phyloP scores from a whole-genome alignment of 2,888 invertebrate genomes.

The Drosophila buzzatii region DNA sequence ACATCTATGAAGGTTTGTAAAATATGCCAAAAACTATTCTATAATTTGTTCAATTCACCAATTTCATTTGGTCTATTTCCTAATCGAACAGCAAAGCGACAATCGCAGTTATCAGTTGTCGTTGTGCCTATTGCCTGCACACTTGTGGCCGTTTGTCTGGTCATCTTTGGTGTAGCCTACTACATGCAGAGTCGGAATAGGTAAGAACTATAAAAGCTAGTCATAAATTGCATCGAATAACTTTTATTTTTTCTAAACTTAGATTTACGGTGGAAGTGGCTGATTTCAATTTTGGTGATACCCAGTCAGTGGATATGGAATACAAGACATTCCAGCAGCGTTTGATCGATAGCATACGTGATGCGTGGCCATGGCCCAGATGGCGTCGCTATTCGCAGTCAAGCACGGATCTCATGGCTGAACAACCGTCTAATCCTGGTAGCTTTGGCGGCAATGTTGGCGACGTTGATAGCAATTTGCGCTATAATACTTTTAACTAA shows the following conservation, averaged over 20 bases:
- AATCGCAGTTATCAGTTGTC: constrained; percentile 94
- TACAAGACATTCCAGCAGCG: constrained; percentile 95
- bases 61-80: not conserved
- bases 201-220: constrained; percentile 83
- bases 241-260: constrained; percentile 20
- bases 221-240: not conserved
- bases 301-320: constrained; percentile 91
- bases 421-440: constrained; percentile 63
- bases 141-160: constrained; percentile 91
- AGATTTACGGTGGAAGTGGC: constrained; percentile 94
- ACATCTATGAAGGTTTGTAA: constrained; percentile 92
- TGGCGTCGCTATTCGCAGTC: constrained; percentile 75
- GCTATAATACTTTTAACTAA: constrained; percentile 81
- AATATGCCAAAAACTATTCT: too few species aligned
- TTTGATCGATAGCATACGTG: constrained; percentile 91
- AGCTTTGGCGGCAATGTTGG: constrained; percentile 64
- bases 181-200: constrained; percentile 93
- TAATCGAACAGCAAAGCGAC: constrained; percentile 88
- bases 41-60: too few species aligned
- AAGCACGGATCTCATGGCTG: constrained; percentile 76
- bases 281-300: constrained; percentile 94
- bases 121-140: constrained; percentile 94
- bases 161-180: constrained; percentile 95
- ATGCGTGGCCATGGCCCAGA: constrained; percentile 86
- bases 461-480: constrained; percentile 80